Conservation (phyloP, 2,888 invertebrate species). For the Drosophila histrio region DNA sequence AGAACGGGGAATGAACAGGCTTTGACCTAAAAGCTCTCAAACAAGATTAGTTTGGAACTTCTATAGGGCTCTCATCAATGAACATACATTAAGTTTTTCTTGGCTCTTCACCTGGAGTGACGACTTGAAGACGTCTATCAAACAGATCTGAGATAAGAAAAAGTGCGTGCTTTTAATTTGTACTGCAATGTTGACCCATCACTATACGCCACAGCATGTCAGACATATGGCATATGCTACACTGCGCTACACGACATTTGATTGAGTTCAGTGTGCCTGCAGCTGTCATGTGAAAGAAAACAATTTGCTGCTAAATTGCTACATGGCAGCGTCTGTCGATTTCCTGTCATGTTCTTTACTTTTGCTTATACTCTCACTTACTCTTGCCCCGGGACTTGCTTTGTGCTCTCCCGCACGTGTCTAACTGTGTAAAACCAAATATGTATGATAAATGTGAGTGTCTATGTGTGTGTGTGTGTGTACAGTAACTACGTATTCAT, state of each 20-base stretch:
- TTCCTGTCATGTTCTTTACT: constrained; percentile 56
- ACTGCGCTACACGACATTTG: constrained; percentile 41
- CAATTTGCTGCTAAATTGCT: constrained; percentile 73
- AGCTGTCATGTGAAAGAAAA: constrained; percentile 67
- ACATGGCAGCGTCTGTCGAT: constrained; percentile 59
- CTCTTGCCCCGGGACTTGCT: neutral
- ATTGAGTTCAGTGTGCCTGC: constrained; percentile 52
- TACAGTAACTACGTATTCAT: constrained; percentile 57
- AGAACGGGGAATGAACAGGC: too few relatives aligned
- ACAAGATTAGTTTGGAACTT: too few relatives aligned
- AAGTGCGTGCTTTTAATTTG: constrained; percentile 18
- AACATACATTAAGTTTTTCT: too few relatives aligned
- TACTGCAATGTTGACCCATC: constrained; percentile 34
- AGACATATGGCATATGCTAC: constrained; percentile 24
- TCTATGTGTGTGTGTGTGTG: constrained; percentile 9
- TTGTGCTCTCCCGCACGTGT: constrained; percentile 19
- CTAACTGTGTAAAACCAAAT: constrained; percentile 14
- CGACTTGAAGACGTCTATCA: neutral
- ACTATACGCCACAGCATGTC: neutral
- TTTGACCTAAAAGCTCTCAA: too few relatives aligned
- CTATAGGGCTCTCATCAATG: too few relatives aligned
- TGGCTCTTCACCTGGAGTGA: neutral
- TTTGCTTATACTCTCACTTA: neutral
- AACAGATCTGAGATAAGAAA: too few relatives aligned
- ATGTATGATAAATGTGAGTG: neutral